Base-by-base conservation (phyloP, 1,140 invertebrate genomes). In the Lasioglossum albipes region DNA sequence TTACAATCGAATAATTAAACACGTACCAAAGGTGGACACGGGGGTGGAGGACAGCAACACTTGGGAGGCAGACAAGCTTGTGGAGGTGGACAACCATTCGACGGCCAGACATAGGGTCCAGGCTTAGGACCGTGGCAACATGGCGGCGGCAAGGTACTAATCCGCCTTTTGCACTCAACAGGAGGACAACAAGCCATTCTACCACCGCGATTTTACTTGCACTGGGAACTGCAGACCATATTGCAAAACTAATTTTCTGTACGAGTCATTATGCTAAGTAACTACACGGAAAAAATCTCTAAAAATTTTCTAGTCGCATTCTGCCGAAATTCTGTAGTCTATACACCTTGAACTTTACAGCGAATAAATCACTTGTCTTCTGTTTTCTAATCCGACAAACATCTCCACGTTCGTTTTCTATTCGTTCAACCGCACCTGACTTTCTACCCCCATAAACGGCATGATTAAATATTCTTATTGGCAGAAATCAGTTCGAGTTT, bases 101-200 rank as follows among this genome's bases (percentile, higher is more conserved):
- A 67, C 16, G 86, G 84, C 59, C 88, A 89, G 65, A 7, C n/a
- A 65, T 88, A 89, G 31, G 72, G 84, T 16, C 69, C 13, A 31
- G 82, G 86, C 59, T 45, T 88, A 57, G 66, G 59, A 7, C 62
- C 62, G 18, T 89, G 86, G 54, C 41, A 77, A 80, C 87, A 89
- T 1, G 57, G 74, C 9, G 87, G 88, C 7, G 87, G 88, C 27
- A 89, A 31, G 22, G 84, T 73, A 57, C 84, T 86, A 12, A 13
- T 9, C 36, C 42, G 57, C 41, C 41, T 79, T 4, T 52, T 27
- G 9, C 61, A 68, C 12, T 36, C 0, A 20, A 2, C 22, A 69
- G 31, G 31, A 69, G 31, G 52, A 16, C 59, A 16, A 52, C 71
- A 79, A 42, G 20, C 67, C 82, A 88, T 88, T 86, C 52, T 69